phyloP scores from a whole-genome alignment of 2,888 invertebrate genomes.

The Eucera pruinosa region DNA sequence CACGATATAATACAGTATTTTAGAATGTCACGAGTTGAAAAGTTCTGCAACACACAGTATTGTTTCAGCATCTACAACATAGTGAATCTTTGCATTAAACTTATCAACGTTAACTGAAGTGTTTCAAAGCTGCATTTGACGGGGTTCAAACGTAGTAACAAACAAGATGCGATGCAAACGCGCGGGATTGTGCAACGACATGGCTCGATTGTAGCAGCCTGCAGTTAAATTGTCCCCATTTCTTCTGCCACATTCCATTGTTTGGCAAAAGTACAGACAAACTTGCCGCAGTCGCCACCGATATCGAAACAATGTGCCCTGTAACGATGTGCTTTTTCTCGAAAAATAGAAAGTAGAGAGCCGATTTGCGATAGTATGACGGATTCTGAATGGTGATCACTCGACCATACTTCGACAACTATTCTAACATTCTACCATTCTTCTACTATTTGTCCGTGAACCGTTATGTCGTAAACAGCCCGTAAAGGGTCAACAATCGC shows the following conservation, averaged over 20 bases:
- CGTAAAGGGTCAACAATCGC: slow-evolving; percentile 51
- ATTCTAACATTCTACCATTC: slow-evolving; percentile 20
- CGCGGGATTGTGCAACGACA: slow-evolving; percentile 33
- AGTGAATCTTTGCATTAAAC: background rate
- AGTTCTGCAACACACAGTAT: too few relatives aligned
- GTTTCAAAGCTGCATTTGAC: background rate
- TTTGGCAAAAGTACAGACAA: slow-evolving; percentile 15
- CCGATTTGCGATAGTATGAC: background rate
- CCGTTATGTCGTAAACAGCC: slow-evolving; percentile 57
- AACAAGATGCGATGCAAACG: slow-evolving; percentile 21
- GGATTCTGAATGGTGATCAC: slow-evolving; percentile 27
- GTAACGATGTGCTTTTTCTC: slow-evolving; percentile 12
- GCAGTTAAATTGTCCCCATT: slow-evolving; percentile 29
- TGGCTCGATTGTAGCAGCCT: slow-evolving; percentile 19
- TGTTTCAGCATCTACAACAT: too few relatives aligned
- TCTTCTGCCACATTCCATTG: slow-evolving; percentile 22
- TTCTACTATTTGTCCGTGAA: slow-evolving; percentile 35
- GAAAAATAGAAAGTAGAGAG: slow-evolving; percentile 39
- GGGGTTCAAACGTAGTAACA: background rate
- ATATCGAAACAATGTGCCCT: slow-evolving; percentile 7
- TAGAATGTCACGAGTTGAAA: too few relatives aligned
- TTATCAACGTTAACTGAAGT: background rate
- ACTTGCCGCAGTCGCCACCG: background rate
- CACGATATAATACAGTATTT: too few relatives aligned
- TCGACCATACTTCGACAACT: slow-evolving; percentile 28